Conservation (phyloP, 2,113 vertebrate genomes). For the Chloropsis cyanopogon region DNA sequence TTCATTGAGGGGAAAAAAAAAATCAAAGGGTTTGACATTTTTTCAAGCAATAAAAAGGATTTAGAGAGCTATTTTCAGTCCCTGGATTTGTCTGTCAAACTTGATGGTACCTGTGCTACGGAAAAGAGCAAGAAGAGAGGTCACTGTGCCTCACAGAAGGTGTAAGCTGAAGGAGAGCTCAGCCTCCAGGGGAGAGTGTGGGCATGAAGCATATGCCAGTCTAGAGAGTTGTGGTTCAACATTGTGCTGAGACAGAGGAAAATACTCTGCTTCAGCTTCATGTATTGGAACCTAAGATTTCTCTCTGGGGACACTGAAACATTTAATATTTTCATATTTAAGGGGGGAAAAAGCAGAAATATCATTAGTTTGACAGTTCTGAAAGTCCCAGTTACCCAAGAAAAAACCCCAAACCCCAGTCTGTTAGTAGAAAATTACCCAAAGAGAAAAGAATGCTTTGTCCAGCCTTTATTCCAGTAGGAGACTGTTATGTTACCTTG, state of each 20-base stretch:
- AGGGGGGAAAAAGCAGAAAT: not conserved
- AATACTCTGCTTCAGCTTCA: not conserved
- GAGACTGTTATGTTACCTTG: not conserved
- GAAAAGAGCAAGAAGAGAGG: not conserved
- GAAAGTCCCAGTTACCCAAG: not conserved
- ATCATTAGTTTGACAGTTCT: not conserved
- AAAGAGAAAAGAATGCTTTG: not conserved
- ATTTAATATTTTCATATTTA: not conserved
- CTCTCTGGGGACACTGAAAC: not conserved
- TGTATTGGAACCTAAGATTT: not conserved
- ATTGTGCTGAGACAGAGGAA: not conserved
- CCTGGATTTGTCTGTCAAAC: not conserved
- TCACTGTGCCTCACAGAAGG: not conserved
- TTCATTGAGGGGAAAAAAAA: not conserved
- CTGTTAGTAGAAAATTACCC: not conserved
- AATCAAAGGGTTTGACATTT: not conserved
- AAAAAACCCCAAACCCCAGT: not conserved
- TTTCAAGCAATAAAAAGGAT: not conserved
- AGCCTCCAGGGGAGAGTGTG: not conserved
- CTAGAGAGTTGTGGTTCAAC: not conserved
- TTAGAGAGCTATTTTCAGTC: not conserved
- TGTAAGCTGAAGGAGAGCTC: not conserved
- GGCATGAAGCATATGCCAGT: not conserved
- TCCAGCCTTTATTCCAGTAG: not conserved
- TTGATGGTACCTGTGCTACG: not conserved